Evolutionary conservation across 2,113 vertebrate genomes (phyloP), one percentile per base, ranked within the genome.

Genomic region (Thomomys bottae): DNA sequence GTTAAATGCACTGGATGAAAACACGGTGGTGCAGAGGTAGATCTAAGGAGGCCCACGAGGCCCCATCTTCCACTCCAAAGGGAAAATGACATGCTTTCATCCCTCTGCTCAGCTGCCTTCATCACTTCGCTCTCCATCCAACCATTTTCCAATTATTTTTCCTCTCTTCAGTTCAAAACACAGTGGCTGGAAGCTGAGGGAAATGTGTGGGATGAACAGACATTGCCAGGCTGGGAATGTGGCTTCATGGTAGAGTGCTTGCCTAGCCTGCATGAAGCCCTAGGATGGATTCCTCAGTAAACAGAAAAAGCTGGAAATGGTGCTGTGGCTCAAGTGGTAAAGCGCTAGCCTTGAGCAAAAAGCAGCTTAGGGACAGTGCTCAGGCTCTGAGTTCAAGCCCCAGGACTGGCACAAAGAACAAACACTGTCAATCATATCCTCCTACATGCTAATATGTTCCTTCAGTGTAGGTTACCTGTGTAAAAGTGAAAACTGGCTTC

Each of bases 91-190:
- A 75, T 63, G 6, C 54, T 57, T 78, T 84, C 17, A 15, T 84
- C 17, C 77, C 45, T 84, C 75, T 45, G 73, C 63, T 91, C 64
- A 28, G 61, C 20, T 30, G 34, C 26, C 7, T 80, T 73, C 6
- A 0, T 73, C 87, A 84, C 36, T 77, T 87, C 57, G 45, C 61
- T 90, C 30, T 88, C 42, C 54, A 24, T 63, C 38, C 49, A 79
- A 79, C 61, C 71, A 4, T 79, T 91, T 95, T 94, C 91, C 30
- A 26, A 32, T 92, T 73, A 24, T 49, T 3, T 81, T 57, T 20
- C 30, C 5, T 75, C 63, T 73, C 67, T 84, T 49, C 24, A 17
- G 23, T 77, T 80, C 72, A 77, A 54, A 81, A 73, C 49, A 73
- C 38, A n/a, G 67, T 1, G 6, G 64, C 1, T 64, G 54, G 61